phyloP scores from a whole-genome alignment of 37 sponge, comb jelly and placozoan species.

The Halichondria panicea region DNA sequence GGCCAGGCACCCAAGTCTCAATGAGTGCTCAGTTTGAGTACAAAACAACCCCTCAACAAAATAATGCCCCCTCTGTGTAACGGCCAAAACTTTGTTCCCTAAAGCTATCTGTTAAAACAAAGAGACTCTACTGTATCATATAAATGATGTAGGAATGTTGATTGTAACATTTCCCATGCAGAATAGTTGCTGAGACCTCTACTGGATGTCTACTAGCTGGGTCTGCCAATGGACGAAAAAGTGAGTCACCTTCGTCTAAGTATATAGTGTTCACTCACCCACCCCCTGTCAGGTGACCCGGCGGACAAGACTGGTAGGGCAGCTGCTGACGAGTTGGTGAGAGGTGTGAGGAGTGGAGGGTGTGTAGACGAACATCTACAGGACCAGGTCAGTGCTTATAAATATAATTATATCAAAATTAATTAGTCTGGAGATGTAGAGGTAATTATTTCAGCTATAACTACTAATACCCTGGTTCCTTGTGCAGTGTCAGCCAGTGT shows the following conservation, averaged over 20 bases:
- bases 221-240: conserved; percentile 66
- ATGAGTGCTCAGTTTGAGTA: too few species aligned
- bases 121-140: background rate
- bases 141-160: background rate
- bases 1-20: too few species aligned
- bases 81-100: too few species aligned
- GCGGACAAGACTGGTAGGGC: conserved; percentile 52
- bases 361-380: conserved; percentile 91
- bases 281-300: conserved; percentile 11
- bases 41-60: too few species aligned
- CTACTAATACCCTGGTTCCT: background rate
- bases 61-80: too few species aligned
- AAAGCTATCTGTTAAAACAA: background rate
- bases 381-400: conserved; percentile 67
- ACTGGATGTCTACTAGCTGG: conserved; percentile 73
- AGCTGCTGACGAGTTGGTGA: conserved; percentile 61
- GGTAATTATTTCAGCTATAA: background rate
- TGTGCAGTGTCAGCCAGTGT: background rate
- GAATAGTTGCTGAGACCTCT: conserved; percentile 53
- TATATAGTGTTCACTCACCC: background rate
- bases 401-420: background rate
- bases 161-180: background rate
- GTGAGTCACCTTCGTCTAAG: conserved; percentile 1
- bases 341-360: conserved; percentile 47
- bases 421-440: background rate